Percentiles rank a stretch among this genome's conserved stretches.
Evolutionary conservation across 1,140 invertebrate species (phyloP).

Genomic region (Aphidius gifuensis): DNA sequence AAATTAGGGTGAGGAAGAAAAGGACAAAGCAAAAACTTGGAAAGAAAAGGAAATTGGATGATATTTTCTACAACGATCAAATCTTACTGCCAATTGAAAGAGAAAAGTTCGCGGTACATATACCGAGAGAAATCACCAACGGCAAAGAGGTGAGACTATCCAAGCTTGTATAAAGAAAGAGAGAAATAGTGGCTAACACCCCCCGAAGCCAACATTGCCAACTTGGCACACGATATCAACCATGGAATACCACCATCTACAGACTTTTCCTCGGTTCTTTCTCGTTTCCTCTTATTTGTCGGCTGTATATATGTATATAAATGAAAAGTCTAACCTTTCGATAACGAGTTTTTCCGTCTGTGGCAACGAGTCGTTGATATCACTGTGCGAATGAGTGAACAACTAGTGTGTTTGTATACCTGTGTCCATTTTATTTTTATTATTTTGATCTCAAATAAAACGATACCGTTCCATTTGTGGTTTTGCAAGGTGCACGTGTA

Average conservation of each 20-base stretch:
- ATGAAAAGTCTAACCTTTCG: slow-evolving; percentile 6
- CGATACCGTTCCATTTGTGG: too few relatives aligned
- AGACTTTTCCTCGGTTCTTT: not conserved
- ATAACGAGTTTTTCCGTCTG: slow-evolving; percentile 21
- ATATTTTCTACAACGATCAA: slow-evolving; percentile 53
- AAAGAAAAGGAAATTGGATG: slow-evolving; percentile 51
- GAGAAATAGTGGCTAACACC: too few relatives aligned
- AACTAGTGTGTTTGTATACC: slow-evolving; percentile 2
- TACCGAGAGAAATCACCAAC: slow-evolving; percentile 41
- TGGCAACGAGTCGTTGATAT: slow-evolving; percentile 16
- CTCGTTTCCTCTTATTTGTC: not conserved
- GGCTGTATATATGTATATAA: too few relatives aligned
- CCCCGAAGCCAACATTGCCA: too few relatives aligned
- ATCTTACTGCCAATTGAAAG: slow-evolving; percentile 53
- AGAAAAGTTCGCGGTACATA: slow-evolving; percentile 51
- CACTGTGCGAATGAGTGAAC: slow-evolving; percentile 5
- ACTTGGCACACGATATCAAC: too few relatives aligned
- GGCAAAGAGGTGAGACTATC: slow-evolving; percentile 26
- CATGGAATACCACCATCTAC: not conserved
- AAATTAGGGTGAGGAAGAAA: slow-evolving; percentile 9
- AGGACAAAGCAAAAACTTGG: slow-evolving; percentile 23
- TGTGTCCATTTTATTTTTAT: slow-evolving; percentile 6
- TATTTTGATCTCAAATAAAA: too few relatives aligned
- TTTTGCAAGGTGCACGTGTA: too few relatives aligned
- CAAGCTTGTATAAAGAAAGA: too few relatives aligned